Evolutionary conservation across 1,140 invertebrate species (phyloP), one percentile per base, ranked within the genome.

Genomic region (Lepidurus packardi): DNA sequence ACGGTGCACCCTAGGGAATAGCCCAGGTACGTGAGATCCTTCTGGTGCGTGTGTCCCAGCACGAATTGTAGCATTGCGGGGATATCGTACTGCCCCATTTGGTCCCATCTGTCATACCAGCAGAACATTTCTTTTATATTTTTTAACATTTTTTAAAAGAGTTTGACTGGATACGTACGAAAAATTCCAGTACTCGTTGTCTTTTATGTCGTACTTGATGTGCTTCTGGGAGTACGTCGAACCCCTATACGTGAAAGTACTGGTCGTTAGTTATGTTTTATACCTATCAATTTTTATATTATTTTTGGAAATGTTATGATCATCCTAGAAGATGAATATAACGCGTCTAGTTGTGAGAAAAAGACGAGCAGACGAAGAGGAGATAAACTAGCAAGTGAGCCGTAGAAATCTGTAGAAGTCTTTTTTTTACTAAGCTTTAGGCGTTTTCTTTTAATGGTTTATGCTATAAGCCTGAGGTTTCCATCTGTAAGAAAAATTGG

Each of bases 141-240:
- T 25, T 44, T 24, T 24, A 43, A 7, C 11, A 25, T 76, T 76
- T 11, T n/a, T 76, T 44, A n/a, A 77, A 47, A 25, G 25, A 73
- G 53, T 7, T 1, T 65, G 13, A n/a, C 34, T 0, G 1, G 5
- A 7, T 43, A 47, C 80, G 82, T 82, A 90, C 87, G 85, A 89
- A 82, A 92, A 95, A 80, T 90, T 85, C 93, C 93, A 95, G 82
- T 90, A 95, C 74, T 88, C 83, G 16, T 85, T 83, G 75, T 89
- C 86, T 21, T 85, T 83, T 0, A 90, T 88, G 7, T 85, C 83
- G 0, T 90, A 80, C 7, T 80, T 80, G 9, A 83, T 80, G 81
- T 91, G 90, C 43, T 84, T 83, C 11, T 87, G 84, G 0, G 89
- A 90, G 81, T 91, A 90, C 73, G 86, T 87, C 80, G 90, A 91